These are phyloP conservation scores for Sturmia bella DNA, from an alignment of 2,888 invertebrate species.

Conservation along the genomic window DNA sequence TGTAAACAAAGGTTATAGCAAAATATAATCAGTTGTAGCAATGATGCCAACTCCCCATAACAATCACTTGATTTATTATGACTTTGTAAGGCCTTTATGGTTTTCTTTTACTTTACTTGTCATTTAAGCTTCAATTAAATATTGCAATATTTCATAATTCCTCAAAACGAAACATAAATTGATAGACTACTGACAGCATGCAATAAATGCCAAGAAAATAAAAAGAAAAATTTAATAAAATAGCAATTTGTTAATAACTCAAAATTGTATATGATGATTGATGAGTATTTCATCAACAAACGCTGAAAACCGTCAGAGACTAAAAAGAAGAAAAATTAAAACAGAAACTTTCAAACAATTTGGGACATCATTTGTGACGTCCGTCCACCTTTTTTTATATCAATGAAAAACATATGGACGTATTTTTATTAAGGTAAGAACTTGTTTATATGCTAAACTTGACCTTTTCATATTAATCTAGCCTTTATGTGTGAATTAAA, in stretches of 20 bases:
- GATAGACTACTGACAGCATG: slow-evolving; percentile 46
- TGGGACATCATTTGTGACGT: slow-evolving; percentile 20
- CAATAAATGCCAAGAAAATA: slow-evolving; percentile 36
- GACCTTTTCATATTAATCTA: slow-evolving; percentile 50
- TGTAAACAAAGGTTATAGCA: no score
- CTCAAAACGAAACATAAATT: slow-evolving; percentile 23
- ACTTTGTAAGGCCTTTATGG: not conserved
- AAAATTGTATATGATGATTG: slow-evolving; percentile 61
- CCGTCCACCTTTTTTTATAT: not conserved
- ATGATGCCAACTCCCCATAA: no score
- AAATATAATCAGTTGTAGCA: no score
- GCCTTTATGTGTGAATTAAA: slow-evolving; percentile 53
- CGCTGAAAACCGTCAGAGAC: slow-evolving; percentile 19
- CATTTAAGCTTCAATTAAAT: slow-evolving; percentile 5
- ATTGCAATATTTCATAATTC: slow-evolving; percentile 57
- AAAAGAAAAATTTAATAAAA: slow-evolving; percentile 19
- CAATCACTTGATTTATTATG: no score
- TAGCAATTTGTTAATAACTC: slow-evolving; percentile 45
- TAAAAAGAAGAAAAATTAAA: slow-evolving; percentile 1
- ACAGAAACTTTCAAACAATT: slow-evolving; percentile 35
- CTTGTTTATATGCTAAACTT: slow-evolving; percentile 38
- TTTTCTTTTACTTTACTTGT: not conserved
- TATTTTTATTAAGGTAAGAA: slow-evolving; percentile 25
- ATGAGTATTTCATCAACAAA: slow-evolving; percentile 43
- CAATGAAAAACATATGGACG: slow-evolving; percentile 14